Evolutionary conservation across 2,797 vertebrate genomes (phyloP).

Genomic region (Oophaga sylvatica): DNA sequence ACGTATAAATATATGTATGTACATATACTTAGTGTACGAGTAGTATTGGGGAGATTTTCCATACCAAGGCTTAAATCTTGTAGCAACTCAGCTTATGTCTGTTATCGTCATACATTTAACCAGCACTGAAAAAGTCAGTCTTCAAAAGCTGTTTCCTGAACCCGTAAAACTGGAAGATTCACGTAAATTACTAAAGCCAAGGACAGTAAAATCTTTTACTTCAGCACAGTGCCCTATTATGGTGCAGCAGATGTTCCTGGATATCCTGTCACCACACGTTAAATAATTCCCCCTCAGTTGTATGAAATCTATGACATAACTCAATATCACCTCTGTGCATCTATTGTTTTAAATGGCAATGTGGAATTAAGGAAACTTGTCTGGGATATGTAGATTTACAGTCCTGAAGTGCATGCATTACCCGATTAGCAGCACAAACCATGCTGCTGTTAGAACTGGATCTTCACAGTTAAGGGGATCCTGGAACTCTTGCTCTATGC

Average conservation of each 20-base stretch:
- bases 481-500: no score
- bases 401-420: background rate
- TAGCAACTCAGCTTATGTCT: constrained; percentile 8
- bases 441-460: background rate
- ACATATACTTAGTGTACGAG: background rate
- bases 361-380: constrained; percentile 3
- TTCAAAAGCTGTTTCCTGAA: constrained; percentile 57
- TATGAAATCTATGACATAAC: constrained; percentile 44
- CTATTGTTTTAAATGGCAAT: background rate
- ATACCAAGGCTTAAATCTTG: background rate
- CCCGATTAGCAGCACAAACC: background rate
- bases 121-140: constrained; percentile 23
- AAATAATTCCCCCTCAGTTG: constrained; percentile 28
- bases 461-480: background rate
- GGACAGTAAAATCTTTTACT: constrained; percentile 57
- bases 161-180: constrained; percentile 51
- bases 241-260: constrained; percentile 54
- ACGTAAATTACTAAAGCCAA: constrained; percentile 52
- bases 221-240: constrained; percentile 58
- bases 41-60: background rate
- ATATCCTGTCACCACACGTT: constrained; percentile 53
- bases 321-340: background rate
- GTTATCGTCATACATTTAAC: constrained; percentile 43
- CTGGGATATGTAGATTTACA: background rate
- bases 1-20: background rate